Evolutionary conservation across 1,140 invertebrate genomes (phyloP).

Genomic region (Drosophila trapezifrons): DNA sequence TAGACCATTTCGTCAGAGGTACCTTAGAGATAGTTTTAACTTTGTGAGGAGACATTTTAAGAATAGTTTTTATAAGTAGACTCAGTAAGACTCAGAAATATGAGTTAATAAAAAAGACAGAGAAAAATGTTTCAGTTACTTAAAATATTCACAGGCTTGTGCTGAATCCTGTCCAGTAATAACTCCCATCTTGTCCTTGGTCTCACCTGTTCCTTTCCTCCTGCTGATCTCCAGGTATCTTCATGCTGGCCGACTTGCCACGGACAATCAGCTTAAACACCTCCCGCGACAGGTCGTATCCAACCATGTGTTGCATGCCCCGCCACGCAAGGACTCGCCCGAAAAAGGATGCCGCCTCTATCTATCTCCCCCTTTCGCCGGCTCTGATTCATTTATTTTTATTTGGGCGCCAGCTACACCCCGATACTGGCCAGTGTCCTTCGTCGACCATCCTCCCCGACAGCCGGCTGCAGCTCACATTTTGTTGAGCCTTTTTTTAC

Average conservation of each 20-base stretch:
- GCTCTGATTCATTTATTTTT: conserved; percentile 24
- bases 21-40: neutral
- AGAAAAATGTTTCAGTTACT: too few relatives aligned
- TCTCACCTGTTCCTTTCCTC: neutral
- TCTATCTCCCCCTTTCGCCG: neutral
- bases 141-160: too few relatives aligned
- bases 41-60: neutral
- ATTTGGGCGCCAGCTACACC: conserved; percentile 16
- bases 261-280: conserved; percentile 66
- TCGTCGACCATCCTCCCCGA: neutral
- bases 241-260: conserved; percentile 15
- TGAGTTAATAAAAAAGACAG: too few relatives aligned
- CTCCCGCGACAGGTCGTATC: conserved; percentile 4
- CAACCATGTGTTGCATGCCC: conserved; percentile 75
- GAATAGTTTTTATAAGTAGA: neutral
- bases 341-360: conserved; percentile 5
- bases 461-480: conserved; percentile 1
- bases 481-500: conserved; percentile 53
- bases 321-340: conserved; percentile 12
- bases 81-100: too few relatives aligned
- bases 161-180: neutral
- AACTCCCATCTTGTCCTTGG: neutral
- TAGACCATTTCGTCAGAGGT: neutral
- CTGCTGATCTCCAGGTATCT: neutral
- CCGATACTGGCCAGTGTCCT: conserved; percentile 37